Conservation (phyloP, 2,888 invertebrate genomes). For the Drosophila lutescens region DNA sequence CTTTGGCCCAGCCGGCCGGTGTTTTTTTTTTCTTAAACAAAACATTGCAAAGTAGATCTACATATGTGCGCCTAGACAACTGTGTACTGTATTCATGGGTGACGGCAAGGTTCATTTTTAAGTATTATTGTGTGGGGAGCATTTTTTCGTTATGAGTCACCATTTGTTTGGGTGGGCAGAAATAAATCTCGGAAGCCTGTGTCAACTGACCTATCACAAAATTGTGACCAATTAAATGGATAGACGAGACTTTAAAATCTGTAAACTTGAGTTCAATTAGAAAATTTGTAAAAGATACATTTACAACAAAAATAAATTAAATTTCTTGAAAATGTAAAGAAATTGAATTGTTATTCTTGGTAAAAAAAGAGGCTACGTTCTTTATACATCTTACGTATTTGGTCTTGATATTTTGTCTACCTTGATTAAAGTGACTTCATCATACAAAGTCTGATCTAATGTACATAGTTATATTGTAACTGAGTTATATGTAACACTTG, state of each 20-base stretch:
- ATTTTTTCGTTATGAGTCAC: slow-evolving; percentile 10
- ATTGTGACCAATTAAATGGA: background rate
- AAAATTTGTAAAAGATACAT: too few relatives aligned
- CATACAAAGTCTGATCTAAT: too few relatives aligned
- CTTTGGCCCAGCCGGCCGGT: slow-evolving; percentile 39
- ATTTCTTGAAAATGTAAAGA: too few relatives aligned
- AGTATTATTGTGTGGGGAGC: background rate
- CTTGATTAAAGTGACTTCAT: too few relatives aligned
- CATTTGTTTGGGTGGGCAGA: background rate
- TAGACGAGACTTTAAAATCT: background rate
- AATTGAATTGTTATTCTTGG: too few relatives aligned
- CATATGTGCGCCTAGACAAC: background rate
- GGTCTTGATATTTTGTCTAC: too few relatives aligned
- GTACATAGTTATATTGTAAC: too few relatives aligned
- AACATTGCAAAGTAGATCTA: slow-evolving; percentile 10
- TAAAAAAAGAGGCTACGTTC: too few relatives aligned
- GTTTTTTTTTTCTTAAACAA: slow-evolving; percentile 13
- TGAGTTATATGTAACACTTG: background rate
- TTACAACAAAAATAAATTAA: too few relatives aligned
- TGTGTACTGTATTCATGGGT: background rate
- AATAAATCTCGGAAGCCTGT: background rate
- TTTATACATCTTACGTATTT: too few relatives aligned
- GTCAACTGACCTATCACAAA: slow-evolving; percentile 42
- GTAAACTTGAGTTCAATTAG: background rate
- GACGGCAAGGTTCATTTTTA: background rate